Conservation (phyloP, 2,113 vertebrate species). For the Aphyosemion australe region DNA sequence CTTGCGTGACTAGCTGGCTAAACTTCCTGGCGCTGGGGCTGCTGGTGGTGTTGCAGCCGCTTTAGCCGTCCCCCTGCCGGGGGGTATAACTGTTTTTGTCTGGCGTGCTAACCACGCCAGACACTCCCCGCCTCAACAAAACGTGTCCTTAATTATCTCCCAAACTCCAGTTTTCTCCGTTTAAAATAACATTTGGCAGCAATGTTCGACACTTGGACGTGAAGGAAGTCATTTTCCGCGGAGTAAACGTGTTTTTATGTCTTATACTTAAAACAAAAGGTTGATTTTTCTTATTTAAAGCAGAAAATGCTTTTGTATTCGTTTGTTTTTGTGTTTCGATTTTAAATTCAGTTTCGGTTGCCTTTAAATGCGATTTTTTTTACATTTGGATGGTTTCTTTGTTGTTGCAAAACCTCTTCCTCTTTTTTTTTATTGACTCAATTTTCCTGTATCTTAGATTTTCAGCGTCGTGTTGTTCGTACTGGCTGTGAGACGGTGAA, state of each 20-base stretch:
- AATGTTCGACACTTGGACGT: background rate
- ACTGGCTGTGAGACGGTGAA: background rate
- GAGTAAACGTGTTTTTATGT: background rate
- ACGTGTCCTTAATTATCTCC: constrained; percentile 9
- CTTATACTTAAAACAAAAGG: background rate
- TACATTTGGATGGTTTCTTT: constrained; percentile 11
- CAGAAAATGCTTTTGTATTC: background rate
- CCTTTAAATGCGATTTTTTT: background rate
- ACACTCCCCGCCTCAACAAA: constrained; percentile 52
- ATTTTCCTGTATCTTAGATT: background rate
- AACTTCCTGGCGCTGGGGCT: constrained; percentile 23
- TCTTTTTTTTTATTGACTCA: constrained; percentile 38
- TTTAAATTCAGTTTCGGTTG: background rate
- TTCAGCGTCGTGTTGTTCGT: background rate
- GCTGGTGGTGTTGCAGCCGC: background rate
- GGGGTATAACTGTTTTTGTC: constrained; percentile 57
- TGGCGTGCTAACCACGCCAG: constrained; percentile 52
- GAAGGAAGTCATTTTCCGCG: accelerated
- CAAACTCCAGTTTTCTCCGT: background rate
- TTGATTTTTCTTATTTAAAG: background rate
- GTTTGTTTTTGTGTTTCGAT: background rate
- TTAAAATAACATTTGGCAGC: background rate
- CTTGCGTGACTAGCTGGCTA: background rate
- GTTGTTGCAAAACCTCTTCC: constrained; percentile 28
- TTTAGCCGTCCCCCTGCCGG: background rate